A percentile compares a stretch with the other conserved stretches of the same genome.
Conservation (phyloP, 2,888 invertebrate species). For the Athrips mouffetella region DNA sequence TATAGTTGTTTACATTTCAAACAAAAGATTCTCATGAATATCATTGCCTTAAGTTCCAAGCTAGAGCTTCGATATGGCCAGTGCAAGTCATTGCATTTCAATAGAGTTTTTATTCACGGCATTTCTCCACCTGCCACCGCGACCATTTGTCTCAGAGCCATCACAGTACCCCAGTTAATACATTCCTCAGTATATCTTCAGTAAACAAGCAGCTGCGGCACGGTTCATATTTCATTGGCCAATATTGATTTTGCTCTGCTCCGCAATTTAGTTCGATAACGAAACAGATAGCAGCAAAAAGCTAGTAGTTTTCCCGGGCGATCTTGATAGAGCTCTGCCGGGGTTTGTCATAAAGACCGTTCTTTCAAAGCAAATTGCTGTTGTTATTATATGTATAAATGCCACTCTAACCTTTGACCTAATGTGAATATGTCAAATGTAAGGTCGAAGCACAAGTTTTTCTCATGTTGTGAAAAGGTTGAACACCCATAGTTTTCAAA, state of each 20-base stretch:
- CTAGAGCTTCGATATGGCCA: conserved; percentile 2
- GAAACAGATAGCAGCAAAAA: conserved; percentile 15
- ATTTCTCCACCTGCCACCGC: conserved; percentile 11
- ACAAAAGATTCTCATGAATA: conserved; percentile 7
- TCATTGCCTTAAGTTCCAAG: conserved; percentile 3
- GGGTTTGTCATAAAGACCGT: neutral
- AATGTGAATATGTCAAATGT: conserved; percentile 15
- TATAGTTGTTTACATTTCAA: neutral
- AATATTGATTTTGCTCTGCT: conserved; percentile 24
- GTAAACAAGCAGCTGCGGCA: neutral
- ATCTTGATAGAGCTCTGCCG: conserved; percentile 11
- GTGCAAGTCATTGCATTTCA: conserved; percentile 7
- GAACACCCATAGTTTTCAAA: too few species aligned
- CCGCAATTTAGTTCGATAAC: conserved; percentile 16
- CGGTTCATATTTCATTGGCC: conserved; percentile 26
- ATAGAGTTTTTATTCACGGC: conserved; percentile 17
- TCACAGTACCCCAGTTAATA: conserved; percentile 8
- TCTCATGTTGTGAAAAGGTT: too few species aligned
- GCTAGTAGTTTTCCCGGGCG: conserved; percentile 3
- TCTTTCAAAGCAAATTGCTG: conserved; percentile 11
- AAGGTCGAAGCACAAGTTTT: conserved; percentile 10
- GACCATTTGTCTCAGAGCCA: conserved; percentile 16
- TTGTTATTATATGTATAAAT: too few species aligned
- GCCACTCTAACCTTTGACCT: conserved; percentile 25
- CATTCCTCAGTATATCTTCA: conserved; percentile 4